Evolutionary conservation across 1,140 invertebrate species (phyloP).

Genomic region (Drosophila funebris): DNA sequence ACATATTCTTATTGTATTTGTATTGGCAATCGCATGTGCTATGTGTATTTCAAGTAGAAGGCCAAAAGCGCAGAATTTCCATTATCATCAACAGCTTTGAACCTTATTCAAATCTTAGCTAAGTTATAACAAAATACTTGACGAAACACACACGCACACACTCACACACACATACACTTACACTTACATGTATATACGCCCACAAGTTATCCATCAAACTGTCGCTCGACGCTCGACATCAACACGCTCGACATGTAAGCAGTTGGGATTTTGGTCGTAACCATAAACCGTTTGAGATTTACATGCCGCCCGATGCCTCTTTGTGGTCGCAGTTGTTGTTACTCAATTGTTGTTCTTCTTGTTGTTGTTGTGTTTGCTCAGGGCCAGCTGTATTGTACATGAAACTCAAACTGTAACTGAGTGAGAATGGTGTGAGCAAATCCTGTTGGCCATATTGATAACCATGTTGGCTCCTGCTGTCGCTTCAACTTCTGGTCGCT

Average conservation of each 20-base stretch:
- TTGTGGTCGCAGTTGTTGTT: slow-evolving; percentile 62
- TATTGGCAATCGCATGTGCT: background rate
- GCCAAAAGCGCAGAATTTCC: slow-evolving; percentile 63
- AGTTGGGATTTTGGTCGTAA: slow-evolving; percentile 69
- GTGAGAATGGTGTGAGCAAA: background rate
- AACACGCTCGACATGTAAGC: slow-evolving; percentile 48
- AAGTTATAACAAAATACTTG: slow-evolving; percentile 57
- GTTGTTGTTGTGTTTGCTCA: background rate
- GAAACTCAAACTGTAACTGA: slow-evolving; percentile 27
- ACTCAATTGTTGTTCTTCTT: too few relatives aligned
- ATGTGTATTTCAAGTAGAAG: slow-evolving; percentile 21
- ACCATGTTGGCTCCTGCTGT: background rate
- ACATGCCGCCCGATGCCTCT: slow-evolving; percentile 51
- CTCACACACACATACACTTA: background rate
- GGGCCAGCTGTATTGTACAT: slow-evolving; percentile 18
- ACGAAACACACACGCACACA: background rate
- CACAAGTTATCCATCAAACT: slow-evolving; percentile 77
- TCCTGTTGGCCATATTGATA: slow-evolving; percentile 30
- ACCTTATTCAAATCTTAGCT: slow-evolving; percentile 73
- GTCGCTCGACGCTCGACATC: slow-evolving; percentile 50
- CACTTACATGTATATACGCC: slow-evolving; percentile 12
- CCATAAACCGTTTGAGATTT: slow-evolving; percentile 77
- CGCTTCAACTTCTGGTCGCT: slow-evolving; percentile 42
- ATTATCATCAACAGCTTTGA: slow-evolving; percentile 71
- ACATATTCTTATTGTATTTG: slow-evolving; percentile 29